Evolutionary conservation across 2,888 invertebrate species (phyloP), one percentile per base, ranked within the genome.

Genomic region (Nomada goodeniana): DNA sequence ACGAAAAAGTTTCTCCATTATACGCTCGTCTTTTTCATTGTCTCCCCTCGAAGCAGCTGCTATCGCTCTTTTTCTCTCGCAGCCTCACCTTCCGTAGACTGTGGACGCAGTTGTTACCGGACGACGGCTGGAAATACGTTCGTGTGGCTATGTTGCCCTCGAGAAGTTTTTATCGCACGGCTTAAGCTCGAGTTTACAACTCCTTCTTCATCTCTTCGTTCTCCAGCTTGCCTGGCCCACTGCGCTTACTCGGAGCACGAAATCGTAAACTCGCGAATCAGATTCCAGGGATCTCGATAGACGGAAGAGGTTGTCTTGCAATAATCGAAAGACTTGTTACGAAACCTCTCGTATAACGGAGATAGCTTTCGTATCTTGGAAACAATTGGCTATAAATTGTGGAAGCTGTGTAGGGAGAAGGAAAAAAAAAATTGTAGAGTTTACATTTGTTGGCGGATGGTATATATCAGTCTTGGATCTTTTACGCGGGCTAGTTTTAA

Each of bases 171-270:
- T 88, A 88, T 87, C 88, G 87, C 85, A 67, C 57, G 75, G 86
- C 85, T 88, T 87, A 86, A 87, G 84, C 81, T 70, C 79, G 67
- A 82, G 83, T 86, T 88, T 85, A 86, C 87, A 86, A 87, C 87
- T 86, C 84, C 84, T 83, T 84, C 81, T 70, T 75, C 73, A 29
- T 75, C 80, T 65, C 73, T 67, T 15, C 53, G 44, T 53, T 20
- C 20, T n/a, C n/a, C 18, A 2, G 18, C 55, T 44, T 9, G 10
- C 23, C 10, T 20, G 47, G 57, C 68, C 61, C 47, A 13, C 29
- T 9, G 65, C 44, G 82, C 75, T 64, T 65, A 71, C 80, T 69
- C 81, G 69, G 72, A 55, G 68, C 84, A 80, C 75, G 68, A 74
- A 82, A 86, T 86, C 84, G 86, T 84, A 82, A 86, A 84, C 86